These are phyloP conservation scores for Spermophilus dauricus DNA, from an alignment of 2,113 vertebrate genomes.

Conservation along the genomic window DNA sequence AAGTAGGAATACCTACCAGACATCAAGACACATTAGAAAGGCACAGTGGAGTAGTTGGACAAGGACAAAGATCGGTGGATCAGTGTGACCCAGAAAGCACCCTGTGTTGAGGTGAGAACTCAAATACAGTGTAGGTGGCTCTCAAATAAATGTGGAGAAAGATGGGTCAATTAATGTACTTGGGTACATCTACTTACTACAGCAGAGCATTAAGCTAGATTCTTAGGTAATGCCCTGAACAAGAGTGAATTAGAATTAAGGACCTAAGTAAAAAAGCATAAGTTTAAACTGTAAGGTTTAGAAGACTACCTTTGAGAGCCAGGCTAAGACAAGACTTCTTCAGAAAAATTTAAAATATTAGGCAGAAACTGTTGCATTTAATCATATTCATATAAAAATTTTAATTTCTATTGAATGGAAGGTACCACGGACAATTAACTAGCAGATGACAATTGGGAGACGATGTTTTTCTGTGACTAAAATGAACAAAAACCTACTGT, in stretches of 20 bases:
- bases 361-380: neutral
- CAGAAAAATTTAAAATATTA: neutral
- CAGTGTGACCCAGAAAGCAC: neutral
- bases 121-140: neutral
- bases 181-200: neutral
- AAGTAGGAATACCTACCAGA: neutral
- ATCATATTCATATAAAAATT: neutral
- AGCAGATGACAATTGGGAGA: neutral
- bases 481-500: neutral
- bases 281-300: neutral
- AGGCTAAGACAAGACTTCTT: neutral
- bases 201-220: neutral
- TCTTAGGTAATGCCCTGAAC: neutral
- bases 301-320: neutral
- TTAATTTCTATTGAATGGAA: neutral
- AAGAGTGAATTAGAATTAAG: neutral
- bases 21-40: neutral
- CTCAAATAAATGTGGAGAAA: neutral
- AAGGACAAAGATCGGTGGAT: neutral
- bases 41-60: neutral
- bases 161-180: neutral
- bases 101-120: neutral
- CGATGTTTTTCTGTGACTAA: conserved; percentile 7
- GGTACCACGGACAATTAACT: neutral
- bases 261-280: neutral